Base-by-base conservation (phyloP, 2,888 invertebrate genomes). In the Lasioglossum lativentre region DNA sequence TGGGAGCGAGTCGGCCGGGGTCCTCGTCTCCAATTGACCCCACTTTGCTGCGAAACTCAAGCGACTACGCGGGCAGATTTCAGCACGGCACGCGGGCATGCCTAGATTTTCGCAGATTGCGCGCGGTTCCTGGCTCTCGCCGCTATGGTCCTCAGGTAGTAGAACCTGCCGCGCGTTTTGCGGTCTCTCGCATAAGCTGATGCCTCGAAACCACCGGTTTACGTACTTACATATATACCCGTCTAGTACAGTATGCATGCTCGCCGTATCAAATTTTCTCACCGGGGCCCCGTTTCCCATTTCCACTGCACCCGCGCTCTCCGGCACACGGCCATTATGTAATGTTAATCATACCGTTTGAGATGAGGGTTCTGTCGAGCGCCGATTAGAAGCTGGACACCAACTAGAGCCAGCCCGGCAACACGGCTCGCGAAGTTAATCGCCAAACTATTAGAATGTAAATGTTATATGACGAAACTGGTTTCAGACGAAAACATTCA, bases 1-100 rank as follows among this genome's bases (percentile, higher is more conserved):
- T 93, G 93, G 93, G 93, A 93, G 93, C 91, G 92, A 89, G 73
- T 86, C 88, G 88, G 89, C 87, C 90, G 91, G 82, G 91, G 88
- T 92, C 89, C 89, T 90, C 92, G 88, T 91, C 90, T 88, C 89
- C 91, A 93, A 93, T 94, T 94, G 94, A 94, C 93, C 94, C 90
- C 94, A 93, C 93, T 94, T 94, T 91, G 91, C 89, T 74, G 88
- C 83, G 85, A 91, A 91, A 91, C 89, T 89, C 91, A 82, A 78
- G 83, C 85, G 86, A 86, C 89, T 89, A 82, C 82, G 84, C 90
- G 88, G 83, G 91, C 91, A 90, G 91, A 90, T 90, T 91, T 90
- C 91, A 91, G 85, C 75, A 30, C 75, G 75, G 82, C 78, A 72
- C 86, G 75, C 78, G 87, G 75, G 85, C 85, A 80, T 85, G 83